phyloP scores from a whole-genome alignment of 2,797 vertebrate genomes.

The Myotis vivesi region DNA sequence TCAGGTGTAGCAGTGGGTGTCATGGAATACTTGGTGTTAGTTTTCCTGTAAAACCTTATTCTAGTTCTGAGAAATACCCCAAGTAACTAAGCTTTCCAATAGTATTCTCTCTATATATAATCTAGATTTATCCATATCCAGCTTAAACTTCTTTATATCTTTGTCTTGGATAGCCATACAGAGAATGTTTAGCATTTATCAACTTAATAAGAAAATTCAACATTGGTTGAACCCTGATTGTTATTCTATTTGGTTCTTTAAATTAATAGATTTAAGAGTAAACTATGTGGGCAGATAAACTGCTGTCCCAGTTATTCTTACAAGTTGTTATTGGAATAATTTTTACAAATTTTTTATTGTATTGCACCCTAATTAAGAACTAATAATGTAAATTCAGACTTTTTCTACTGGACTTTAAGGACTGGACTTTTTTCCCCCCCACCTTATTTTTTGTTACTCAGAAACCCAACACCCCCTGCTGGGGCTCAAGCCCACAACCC shows the following conservation, averaged over 20 bases:
- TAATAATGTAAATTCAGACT: neutral
- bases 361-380: neutral
- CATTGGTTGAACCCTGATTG: neutral
- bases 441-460: neutral
- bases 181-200: slow-evolving; percentile 31
- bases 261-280: slow-evolving; percentile 4
- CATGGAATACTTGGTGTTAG: neutral
- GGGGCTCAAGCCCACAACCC: too few species aligned
- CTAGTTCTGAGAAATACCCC: neutral
- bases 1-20: neutral
- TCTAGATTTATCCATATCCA: slow-evolving; percentile 24
- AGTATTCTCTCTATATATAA: neutral
- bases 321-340: neutral
- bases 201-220: slow-evolving; percentile 20
- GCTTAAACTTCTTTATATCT: neutral
- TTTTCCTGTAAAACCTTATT: slow-evolving; percentile 1
- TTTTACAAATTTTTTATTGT: neutral
- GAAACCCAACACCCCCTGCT: neutral
- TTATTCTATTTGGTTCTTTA: slow-evolving; percentile 39
- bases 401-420: neutral
- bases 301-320: neutral
- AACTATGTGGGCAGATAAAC: neutral
- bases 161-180: slow-evolving; percentile 8
- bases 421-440: neutral
- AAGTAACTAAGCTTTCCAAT: neutral